Evolutionary conservation across 2,797 vertebrate genomes (phyloP), one percentile per base, ranked within the genome.

Genomic region (Galago senegalensis): DNA sequence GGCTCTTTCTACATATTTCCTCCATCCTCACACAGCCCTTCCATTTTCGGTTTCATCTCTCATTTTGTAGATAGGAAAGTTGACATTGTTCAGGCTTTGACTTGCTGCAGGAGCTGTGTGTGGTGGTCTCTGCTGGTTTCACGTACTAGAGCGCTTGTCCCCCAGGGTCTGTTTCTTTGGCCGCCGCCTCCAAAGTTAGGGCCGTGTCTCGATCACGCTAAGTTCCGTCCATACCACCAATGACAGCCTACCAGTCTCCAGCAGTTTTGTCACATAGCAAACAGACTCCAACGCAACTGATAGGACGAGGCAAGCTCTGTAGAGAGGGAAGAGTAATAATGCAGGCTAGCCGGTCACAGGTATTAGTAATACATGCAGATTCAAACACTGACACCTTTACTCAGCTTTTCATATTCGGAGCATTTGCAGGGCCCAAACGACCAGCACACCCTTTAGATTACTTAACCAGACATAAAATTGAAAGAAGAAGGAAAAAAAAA

Each of bases 21-120:
- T 91, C 23, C 27, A 34, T 3, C 79, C 43, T 46, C 40, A 10
- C 5, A 5, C 18, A 2, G 53, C 8, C 60, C 43, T 70, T 46
- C 27, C 10, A 1, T 4, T 11, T 61, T 17, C 17, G 27, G 43
- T 25, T 2, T 18, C 81, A 3, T 10, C 29, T 23, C 34, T 84
- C 63, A 18, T 29, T 67, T 40, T 16, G 69, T 53, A 73, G 87
- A 31, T 0, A 31, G 37, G 23, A 67, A 82, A 40, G 11, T 11
- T 2, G 65, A 87, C 49, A 13, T 14, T 12, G 21, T 5, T 6
- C 23, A n/a, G 56, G 27, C 43, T 56, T 13, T 63, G 21, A 0
- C 40, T 20, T 2, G 25, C 16, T 3, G 20, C 37, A 18, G 25
- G 8, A 40, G 17, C 7, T 2, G 29, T 23, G 0, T 0, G 6